A percentile compares a stretch with the other conserved stretches of the same genome.
phyloP scores from a whole-genome alignment of 2,113 vertebrate genomes.

The Pterocles orientalis region DNA sequence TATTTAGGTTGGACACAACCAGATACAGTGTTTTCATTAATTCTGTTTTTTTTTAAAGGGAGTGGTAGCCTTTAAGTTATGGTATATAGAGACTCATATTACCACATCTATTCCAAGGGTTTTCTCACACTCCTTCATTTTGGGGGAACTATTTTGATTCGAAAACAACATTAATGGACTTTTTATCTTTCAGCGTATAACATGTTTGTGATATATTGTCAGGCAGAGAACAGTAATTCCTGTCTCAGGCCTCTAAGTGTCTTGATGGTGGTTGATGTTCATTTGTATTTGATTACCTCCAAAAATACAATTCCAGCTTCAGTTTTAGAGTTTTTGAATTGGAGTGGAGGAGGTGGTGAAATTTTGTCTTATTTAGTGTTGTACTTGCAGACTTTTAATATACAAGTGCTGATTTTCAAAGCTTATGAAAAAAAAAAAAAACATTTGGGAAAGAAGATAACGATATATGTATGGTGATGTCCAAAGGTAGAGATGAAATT shows the following conservation, averaged over 20 bases:
- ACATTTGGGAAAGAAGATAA: neutral
- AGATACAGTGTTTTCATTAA: neutral
- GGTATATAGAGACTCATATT: neutral
- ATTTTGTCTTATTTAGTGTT: neutral
- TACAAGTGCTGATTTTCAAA: neutral
- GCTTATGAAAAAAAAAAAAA: neutral
- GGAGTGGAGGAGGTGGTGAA: neutral
- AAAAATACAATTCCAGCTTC: neutral
- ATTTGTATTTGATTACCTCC: neutral
- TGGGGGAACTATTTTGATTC: neutral
- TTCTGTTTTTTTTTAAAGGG: neutral
- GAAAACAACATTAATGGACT: constrained; percentile 4
- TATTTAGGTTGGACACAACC: neutral
- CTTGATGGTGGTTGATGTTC: neutral
- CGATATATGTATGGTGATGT: neutral
- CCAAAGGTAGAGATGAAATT: neutral
- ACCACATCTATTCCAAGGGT: neutral
- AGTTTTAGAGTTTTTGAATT: neutral
- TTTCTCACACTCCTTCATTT: constrained; percentile 47
- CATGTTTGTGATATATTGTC: neutral
- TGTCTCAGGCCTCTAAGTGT: neutral
- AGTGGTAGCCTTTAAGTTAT: neutral
- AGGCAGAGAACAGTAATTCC: neutral
- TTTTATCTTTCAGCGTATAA: constrained; percentile 8
- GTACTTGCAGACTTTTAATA: neutral